Evolutionary conservation across 2,113 vertebrate species (phyloP), one percentile per base, ranked within the genome.

Genomic region (Phaetusa simplex): DNA sequence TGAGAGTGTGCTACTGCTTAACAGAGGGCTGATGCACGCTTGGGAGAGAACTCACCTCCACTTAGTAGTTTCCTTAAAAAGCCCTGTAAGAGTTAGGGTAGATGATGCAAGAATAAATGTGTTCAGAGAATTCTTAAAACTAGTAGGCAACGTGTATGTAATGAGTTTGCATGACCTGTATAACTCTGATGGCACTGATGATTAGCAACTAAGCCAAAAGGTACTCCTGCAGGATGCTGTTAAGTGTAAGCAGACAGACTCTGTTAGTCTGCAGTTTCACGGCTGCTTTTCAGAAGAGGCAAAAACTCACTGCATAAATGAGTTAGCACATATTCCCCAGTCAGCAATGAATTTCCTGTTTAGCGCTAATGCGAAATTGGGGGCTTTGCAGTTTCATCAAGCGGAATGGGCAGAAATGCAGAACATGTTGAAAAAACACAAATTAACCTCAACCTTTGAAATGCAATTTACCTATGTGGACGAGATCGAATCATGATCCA

Each of bases 381-480:
- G 7, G 11, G 6, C 9, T 62, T 56, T 76, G 32, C 36, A 50
- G 23, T 45, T 74, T 43, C 29, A 40, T 55, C 29, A 70, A 30
- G 34, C 0, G 1, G 34, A 70, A n/a, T 19, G 14, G 27, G 23
- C 8, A 52, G 43, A 58, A 82, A 64, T 0, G 1, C 9, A 69
- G 42, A 50, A 38, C 16, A 14, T 29, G 32, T 42, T 49, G 24
- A 70, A 90, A 55, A 85, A 69, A 36, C 42, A 20, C 9, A 52
- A 59, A 82, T 74, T 49, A 86, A 58, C 36, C 27, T 64, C 34
- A 74, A 8, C 36, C 6, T 85, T 62, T 90, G 23, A 50, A 77
- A 65, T 55, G n/a, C 40, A 88, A 29, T 58, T 88, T 83, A 58
- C 53, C 12, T 73, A 7, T 34, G 10, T 62, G 20, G 30, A 43